Evolutionary conservation across 2,113 vertebrate species (phyloP).

Genomic region (Pachyramphus minor): DNA sequence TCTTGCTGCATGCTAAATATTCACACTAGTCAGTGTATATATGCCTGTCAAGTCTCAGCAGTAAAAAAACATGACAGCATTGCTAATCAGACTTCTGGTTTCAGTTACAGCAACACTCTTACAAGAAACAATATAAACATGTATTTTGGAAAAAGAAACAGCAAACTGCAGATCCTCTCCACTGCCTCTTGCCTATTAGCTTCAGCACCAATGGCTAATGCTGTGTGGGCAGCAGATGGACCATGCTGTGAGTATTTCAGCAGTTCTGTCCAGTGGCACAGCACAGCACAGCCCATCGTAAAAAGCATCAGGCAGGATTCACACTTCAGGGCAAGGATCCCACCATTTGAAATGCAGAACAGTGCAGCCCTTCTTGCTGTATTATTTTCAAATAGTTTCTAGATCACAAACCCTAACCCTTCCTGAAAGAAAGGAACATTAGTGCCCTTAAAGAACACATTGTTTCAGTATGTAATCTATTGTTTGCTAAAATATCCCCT

Average conservation of each 20-base stretch:
- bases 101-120: background rate
- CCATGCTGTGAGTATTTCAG: background rate
- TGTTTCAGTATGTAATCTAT: background rate
- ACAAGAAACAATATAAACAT: background rate
- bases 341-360: background rate
- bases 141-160: background rate
- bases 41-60: background rate
- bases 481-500: conserved; percentile 7
- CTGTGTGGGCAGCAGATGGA: background rate
- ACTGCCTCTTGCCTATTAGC: background rate
- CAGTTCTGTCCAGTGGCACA: background rate
- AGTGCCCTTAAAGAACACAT: background rate
- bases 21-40: background rate
- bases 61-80: background rate
- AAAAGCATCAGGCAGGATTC: background rate
- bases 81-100: background rate
- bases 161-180: background rate
- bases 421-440: conserved; percentile 9
- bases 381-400: background rate
- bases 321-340: background rate
- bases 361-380: background rate
- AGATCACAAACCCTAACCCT: conserved; percentile 17
- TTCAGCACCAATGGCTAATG: background rate
- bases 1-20: background rate
- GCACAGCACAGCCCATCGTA: too few species aligned